A percentile compares a stretch with the other conserved stretches of the same genome.
phyloP scores from a whole-genome alignment of 2,888 invertebrate species.

The Gymnocheta viridis region DNA sequence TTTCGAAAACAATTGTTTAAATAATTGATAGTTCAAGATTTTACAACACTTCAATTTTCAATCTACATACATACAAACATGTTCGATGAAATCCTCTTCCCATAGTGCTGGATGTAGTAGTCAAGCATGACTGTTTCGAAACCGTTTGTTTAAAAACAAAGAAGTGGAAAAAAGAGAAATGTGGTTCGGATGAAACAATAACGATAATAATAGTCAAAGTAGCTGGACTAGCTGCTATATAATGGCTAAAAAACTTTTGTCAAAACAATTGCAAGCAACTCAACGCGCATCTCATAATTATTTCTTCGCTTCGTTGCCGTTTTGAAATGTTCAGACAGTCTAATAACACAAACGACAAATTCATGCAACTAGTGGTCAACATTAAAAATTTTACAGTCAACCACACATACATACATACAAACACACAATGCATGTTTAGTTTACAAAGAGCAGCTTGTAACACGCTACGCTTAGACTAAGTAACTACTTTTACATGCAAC shows the following conservation, averaged over 20 bases:
- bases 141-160: slow-evolving; percentile 51
- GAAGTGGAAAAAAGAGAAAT: slow-evolving; percentile 43
- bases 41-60: slow-evolving; percentile 65
- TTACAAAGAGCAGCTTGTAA: slow-evolving; percentile 51
- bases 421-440: slow-evolving; percentile 8
- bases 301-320: slow-evolving; percentile 72
- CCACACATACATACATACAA: neutral
- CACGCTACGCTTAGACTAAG: slow-evolving; percentile 66
- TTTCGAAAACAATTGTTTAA: slow-evolving; percentile 53
- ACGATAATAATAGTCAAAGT: neutral
- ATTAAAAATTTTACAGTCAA: slow-evolving; percentile 18
- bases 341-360: slow-evolving; percentile 71
- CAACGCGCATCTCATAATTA: slow-evolving; percentile 73
- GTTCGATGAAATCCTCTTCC: slow-evolving; percentile 23
- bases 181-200: slow-evolving; percentile 33
- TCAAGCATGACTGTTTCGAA: slow-evolving; percentile 64
- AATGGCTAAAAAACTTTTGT: slow-evolving; percentile 52
- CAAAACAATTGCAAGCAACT: slow-evolving; percentile 70
- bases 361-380: slow-evolving; percentile 67
- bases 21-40: slow-evolving; percentile 65
- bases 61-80: slow-evolving; percentile 6
- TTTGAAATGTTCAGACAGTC: slow-evolving; percentile 73
- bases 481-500: slow-evolving; percentile 53
- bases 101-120: slow-evolving; percentile 41
- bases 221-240: neutral